Base-by-base conservation (phyloP, 53 echinoderm and acorn worm species). In the Echinarachnius parma region DNA sequence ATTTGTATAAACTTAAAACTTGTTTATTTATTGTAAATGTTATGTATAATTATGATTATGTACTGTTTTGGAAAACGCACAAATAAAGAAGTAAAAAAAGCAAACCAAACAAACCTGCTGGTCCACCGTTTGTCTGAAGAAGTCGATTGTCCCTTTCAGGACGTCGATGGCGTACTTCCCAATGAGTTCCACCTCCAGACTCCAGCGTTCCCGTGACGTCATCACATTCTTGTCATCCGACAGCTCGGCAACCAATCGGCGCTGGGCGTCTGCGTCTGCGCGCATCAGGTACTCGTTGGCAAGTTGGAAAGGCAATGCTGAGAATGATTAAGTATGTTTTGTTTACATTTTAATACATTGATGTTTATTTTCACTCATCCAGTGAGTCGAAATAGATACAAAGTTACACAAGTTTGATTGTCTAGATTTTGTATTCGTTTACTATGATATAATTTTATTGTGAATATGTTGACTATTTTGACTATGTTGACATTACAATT, bases 81-180 rank as follows among this genome's bases (percentile, higher is more conserved):
- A 39, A 13, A 39, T 9, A 39, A 39, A 39, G 13, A 39, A 39
- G 13, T 39, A 39, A 39, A 9, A 13, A 13, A 9, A 39, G 42
- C 7, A 39, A 39, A 39, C 42, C 20, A 28, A 61, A 4, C 21
- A 21, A 49, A 89, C 81, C 65, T 89, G 89, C 7, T 75, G 36
- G 7, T 70, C 62, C 8, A 89, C 70, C 1, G 78, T 89, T 21
- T 81, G 64, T 52, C 58, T 75, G 66, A 89, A 89, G 64, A 89
- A 81, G 10, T 62, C 64, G 15, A 57, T 57, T 2, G 78, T 89
- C 26, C 89, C 85, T 23, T 34, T 28, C 0, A 89, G 78, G 20
- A 89, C 85, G 34, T 85, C 59, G 26, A 81, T 66, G 42, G 89
- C 81, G 28, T 89, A 85, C 39, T 78, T 56, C 9, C 81, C 89